Evolutionary conservation across 2,113 vertebrate genomes (phyloP).

Genomic region (Syrrhaptes paradoxus): DNA sequence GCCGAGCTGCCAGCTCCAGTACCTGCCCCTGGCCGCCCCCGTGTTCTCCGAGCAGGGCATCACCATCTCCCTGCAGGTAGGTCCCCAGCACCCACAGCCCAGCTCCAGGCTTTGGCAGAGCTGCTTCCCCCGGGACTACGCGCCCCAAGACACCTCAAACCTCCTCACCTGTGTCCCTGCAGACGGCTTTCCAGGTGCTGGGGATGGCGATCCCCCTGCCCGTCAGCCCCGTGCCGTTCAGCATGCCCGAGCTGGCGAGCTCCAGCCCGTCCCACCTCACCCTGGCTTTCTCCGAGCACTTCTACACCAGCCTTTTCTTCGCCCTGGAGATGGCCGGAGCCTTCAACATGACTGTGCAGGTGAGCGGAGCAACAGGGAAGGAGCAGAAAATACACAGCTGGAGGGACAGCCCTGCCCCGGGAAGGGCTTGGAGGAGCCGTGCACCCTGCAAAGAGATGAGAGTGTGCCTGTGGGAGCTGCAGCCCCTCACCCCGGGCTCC

Average conservation of each 20-base stretch:
- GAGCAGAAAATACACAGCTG: not conserved
- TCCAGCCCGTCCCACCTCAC: constrained; percentile 35
- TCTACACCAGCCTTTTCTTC: constrained; percentile 36
- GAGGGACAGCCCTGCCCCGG: too few species aligned
- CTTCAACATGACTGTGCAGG: constrained; percentile 38
- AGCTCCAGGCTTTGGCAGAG: not conserved
- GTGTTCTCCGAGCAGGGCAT: constrained; percentile 35
- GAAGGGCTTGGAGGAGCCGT: accelerated
- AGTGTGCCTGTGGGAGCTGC: not conserved
- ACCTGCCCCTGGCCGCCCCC: constrained; percentile 50
- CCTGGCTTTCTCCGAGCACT: constrained; percentile 32
- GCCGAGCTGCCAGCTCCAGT: constrained; percentile 12
- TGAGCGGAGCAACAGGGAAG: not conserved
- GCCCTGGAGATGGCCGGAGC: constrained; percentile 31
- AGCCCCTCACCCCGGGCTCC: not conserved
- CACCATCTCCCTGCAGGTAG: constrained; percentile 46
- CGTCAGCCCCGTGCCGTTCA: constrained; percentile 19
- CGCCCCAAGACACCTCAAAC: too few species aligned
- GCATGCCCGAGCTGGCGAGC: not conserved
- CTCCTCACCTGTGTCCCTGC: not conserved
- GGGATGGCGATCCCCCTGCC: not conserved
- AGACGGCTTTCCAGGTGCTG: constrained; percentile 31
- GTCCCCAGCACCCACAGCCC: not conserved
- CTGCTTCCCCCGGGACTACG: accelerated
- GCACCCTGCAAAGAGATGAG: accelerated